phyloP scores from a whole-genome alignment of 2,113 vertebrate genomes.

The Scopus umbretta region DNA sequence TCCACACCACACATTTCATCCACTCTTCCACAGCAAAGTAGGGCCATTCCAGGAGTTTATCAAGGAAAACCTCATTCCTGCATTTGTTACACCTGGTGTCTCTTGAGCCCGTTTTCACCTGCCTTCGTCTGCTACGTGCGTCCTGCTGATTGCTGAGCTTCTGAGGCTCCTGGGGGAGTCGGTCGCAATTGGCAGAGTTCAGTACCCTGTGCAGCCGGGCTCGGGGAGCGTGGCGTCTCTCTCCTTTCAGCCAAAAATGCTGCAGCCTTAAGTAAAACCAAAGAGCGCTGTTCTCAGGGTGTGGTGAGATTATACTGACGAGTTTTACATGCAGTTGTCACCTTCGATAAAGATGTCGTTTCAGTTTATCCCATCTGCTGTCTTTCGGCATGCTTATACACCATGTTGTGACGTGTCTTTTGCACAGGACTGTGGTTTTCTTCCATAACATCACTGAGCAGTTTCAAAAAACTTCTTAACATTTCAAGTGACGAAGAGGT shows the following conservation, averaged over 20 bases:
- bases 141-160: not conserved
- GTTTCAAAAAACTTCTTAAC: not conserved
- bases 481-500: not conserved
- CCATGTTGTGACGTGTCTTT: not conserved
- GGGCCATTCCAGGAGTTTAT: not conserved
- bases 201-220: not conserved
- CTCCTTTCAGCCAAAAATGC: not conserved
- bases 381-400: not conserved
- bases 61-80: not conserved
- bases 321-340: not conserved
- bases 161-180: not conserved
- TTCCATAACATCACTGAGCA: conserved; percentile 26
- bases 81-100: not conserved
- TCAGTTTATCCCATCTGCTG: not conserved
- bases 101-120: not conserved
- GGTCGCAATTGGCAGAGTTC: not conserved
- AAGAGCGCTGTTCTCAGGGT: not conserved
- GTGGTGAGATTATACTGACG: not conserved
- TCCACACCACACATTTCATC: conserved; percentile 63
- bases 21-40: conserved; percentile 4
- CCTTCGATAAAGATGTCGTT: conserved; percentile 11
- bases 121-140: not conserved
- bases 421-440: conserved; percentile 38
- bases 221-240: not conserved
- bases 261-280: not conserved